Evolutionary conservation across 2,113 vertebrate species (phyloP).

Genomic region (Rhinopomastus cyanomelas): DNA sequence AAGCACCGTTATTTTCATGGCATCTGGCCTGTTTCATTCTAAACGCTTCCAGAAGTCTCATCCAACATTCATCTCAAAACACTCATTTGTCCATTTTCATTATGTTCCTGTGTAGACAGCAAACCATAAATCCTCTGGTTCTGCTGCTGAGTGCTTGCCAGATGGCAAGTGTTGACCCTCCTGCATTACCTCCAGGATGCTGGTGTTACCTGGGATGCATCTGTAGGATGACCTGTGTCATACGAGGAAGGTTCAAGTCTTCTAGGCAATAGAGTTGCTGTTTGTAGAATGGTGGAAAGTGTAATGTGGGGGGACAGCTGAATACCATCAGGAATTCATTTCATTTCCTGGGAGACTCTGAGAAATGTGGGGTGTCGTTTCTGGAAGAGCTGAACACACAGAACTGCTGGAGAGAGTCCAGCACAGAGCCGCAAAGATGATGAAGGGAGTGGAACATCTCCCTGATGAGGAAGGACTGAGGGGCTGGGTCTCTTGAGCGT

Average conservation of each 20-base stretch:
- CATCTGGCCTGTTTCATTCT: background rate
- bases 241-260: background rate
- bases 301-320: background rate
- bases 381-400: conserved; percentile 5
- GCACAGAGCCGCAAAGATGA: too few species aligned
- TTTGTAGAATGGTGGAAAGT: background rate
- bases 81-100: fast-evolving
- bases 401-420: too few species aligned
- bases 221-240: background rate
- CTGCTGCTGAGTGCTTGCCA: background rate
- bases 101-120: background rate
- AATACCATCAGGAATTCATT: background rate
- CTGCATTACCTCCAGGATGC: background rate
- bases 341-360: background rate
- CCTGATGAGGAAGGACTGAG: too few species aligned
- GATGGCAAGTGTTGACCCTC: background rate
- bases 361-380: background rate
- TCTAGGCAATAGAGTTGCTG: background rate
- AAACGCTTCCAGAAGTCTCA: background rate
- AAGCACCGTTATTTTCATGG: background rate
- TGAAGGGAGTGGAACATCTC: too few species aligned
- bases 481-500: too few species aligned
- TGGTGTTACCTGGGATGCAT: background rate
- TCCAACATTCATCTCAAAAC: background rate
- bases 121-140: background rate